Percentiles rank a stretch among this genome's conserved stretches.
phyloP scores from a whole-genome alignment of 2,113 vertebrate genomes.

The Orcinus orca region DNA sequence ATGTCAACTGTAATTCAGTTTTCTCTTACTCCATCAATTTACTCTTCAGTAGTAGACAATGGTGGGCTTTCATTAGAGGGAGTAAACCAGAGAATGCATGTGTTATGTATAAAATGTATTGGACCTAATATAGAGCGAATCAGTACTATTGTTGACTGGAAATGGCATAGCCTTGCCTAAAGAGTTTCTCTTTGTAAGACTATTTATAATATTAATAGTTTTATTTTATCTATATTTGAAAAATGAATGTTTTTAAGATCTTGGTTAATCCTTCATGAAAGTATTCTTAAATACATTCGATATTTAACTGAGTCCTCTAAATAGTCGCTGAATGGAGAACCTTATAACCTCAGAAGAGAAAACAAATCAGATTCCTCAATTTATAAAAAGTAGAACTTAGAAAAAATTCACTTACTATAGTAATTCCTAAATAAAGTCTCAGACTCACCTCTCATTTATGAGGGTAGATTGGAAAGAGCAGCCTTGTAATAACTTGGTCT shows the following conservation, averaged over 20 bases:
- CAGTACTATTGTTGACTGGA: not conserved
- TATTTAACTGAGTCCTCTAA: not conserved
- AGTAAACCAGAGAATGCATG: not conserved
- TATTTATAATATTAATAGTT: not conserved
- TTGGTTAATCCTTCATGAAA: not conserved
- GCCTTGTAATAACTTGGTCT: not conserved
- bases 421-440: not conserved
- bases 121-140: not conserved
- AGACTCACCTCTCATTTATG: not conserved
- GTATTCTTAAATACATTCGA: not conserved
- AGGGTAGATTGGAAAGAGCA: not conserved
- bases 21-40: not conserved
- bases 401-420: not conserved
- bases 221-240: not conserved
- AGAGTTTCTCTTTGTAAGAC: not conserved
- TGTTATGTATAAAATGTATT: not conserved
- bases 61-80: not conserved
- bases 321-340: not conserved
- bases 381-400: not conserved
- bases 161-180: not conserved
- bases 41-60: not conserved
- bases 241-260: not conserved
- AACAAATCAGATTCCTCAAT: not conserved
- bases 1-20: not conserved
- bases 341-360: not conserved